phyloP scores from a whole-genome alignment of 37 sponge, comb jelly and placozoan species.

The Chondrilla cf. caribensis region DNA sequence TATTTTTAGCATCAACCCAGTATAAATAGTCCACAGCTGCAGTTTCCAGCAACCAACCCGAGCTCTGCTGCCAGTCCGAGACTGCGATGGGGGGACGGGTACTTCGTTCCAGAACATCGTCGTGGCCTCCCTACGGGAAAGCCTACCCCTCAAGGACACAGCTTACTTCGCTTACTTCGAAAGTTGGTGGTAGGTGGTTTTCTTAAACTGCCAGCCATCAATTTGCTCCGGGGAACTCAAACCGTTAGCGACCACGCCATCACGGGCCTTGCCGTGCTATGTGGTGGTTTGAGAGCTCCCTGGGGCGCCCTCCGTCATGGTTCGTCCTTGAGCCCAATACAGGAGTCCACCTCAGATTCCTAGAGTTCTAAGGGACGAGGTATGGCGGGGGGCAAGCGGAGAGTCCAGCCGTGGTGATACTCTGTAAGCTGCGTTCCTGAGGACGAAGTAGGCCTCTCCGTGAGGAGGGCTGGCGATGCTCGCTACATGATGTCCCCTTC shows the following conservation, averaged over 20 bases:
- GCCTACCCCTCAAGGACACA: background rate
- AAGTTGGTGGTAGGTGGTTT: conserved; percentile 11
- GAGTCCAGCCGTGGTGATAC: no score
- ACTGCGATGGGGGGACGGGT: conserved; percentile 27
- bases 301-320: conserved; percentile 49
- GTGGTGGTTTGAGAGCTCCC: conserved; percentile 57
- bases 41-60: no score
- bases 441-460: no score
- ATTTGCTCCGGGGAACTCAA: conserved; percentile 41
- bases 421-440: no score
- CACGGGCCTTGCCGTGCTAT: conserved; percentile 59
- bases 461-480: no score
- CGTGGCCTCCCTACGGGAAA: conserved; percentile 17
- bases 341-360: no score
- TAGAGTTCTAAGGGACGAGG: no score
- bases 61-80: background rate
- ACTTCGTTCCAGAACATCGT: conserved; percentile 33
- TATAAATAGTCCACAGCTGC: no score
- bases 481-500: no score
- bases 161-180: conserved; percentile 81
- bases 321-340: background rate
- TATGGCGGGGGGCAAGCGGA: no score
- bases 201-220: conserved; percentile 1
- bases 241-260: conserved; percentile 73
- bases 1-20: no score